These are phyloP conservation scores for Pogonomyrmex californicus DNA, from an alignment of 1,140 invertebrate genomes.

Conservation along the genomic window DNA sequence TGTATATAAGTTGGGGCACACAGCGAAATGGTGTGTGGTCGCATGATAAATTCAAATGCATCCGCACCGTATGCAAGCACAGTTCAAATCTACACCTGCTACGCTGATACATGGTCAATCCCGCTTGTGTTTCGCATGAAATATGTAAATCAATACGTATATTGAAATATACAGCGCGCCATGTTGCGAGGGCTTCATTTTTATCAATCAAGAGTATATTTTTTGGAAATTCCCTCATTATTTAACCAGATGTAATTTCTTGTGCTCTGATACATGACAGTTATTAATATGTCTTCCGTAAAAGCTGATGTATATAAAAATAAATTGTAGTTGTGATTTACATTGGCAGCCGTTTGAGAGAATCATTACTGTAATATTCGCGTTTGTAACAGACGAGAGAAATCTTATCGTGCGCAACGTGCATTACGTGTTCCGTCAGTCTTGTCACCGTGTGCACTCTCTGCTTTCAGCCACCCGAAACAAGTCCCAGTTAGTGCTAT, in stretches of 20 bases:
- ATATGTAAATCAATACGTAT: conserved; percentile 34
- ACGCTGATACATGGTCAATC: conserved; percentile 20
- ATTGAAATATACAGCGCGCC: conserved; percentile 27
- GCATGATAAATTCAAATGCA: conserved; percentile 53
- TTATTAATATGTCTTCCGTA: background rate
- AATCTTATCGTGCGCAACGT: conserved; percentile 37
- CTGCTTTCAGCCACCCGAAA: conserved; percentile 8
- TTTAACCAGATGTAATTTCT: conserved; percentile 36
- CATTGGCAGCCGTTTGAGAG: background rate
- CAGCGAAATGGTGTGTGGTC: background rate
- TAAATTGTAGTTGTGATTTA: conserved; percentile 24
- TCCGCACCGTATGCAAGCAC: conserved; percentile 19
- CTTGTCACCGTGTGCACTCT: conserved; percentile 41
- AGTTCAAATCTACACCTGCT: conserved; percentile 39
- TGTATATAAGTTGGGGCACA: background rate
- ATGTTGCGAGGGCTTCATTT: background rate
- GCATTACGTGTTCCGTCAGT: conserved; percentile 49
- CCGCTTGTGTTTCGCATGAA: conserved; percentile 9
- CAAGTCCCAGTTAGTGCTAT: conserved; percentile 28
- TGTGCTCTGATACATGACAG: background rate
- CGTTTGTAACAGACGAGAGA: conserved; percentile 32
- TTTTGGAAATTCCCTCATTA: background rate
- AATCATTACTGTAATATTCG: conserved; percentile 13
- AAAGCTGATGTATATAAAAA: conserved; percentile 6
- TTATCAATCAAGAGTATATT: background rate